phyloP scores from a whole-genome alignment of 2,888 invertebrate genomes.

The Nomada ruficornis region DNA sequence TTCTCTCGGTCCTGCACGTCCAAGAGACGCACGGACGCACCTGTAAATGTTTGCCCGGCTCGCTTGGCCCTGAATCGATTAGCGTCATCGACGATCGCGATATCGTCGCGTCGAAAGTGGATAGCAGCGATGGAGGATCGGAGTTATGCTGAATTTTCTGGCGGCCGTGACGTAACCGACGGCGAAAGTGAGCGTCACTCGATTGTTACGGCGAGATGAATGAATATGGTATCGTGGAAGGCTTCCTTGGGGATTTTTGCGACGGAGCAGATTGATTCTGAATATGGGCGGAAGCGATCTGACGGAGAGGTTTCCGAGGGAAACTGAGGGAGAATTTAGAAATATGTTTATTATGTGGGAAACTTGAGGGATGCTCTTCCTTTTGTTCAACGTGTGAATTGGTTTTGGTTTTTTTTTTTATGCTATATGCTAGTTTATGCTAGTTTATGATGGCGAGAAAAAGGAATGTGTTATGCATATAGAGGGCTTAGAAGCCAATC shows the following conservation, averaged over 20 bases:
- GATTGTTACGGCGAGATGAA: constrained; percentile 6
- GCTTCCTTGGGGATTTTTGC: neutral
- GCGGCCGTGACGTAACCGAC: neutral
- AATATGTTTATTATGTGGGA: too few species aligned
- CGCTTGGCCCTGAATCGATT: constrained; percentile 60
- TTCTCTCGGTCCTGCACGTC: constrained; percentile 4
- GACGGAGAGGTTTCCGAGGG: too few species aligned
- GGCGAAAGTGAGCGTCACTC: neutral
- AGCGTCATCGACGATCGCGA: constrained; percentile 30
- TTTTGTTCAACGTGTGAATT: too few species aligned
- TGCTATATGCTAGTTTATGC: too few species aligned
- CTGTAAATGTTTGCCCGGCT: constrained; percentile 29
- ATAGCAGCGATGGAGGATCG: neutral
- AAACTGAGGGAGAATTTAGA: too few species aligned
- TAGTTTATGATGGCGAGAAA: too few species aligned
- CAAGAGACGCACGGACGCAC: neutral
- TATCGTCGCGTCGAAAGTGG: neutral
- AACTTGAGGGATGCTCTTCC: too few species aligned
- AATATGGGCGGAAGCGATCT: too few species aligned
- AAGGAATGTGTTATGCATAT: too few species aligned
- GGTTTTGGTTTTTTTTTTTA: too few species aligned
- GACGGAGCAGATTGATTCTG: neutral
- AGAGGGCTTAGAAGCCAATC: too few species aligned
- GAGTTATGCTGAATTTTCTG: too few species aligned
- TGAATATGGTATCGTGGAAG: neutral